Evolutionary conservation across 1,140 invertebrate species (phyloP), one percentile per base, ranked within the genome.

Genomic region (Drosophila guanche): DNA sequence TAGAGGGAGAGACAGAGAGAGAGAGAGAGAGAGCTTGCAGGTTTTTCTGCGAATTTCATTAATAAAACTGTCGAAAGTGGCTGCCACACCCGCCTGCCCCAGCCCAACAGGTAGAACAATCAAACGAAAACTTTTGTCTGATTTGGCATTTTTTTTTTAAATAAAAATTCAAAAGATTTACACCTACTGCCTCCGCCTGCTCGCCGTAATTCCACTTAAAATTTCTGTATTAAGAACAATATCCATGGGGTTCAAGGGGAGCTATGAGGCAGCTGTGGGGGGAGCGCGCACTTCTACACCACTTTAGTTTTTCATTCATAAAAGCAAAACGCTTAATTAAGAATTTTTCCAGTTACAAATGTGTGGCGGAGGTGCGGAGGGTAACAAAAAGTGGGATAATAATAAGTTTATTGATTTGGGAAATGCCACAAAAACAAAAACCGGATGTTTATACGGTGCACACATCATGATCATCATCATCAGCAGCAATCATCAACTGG

Each of bases 131-230:
- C 67, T 74, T 79, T 80, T 68, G 69, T 79, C 78, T 68, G 48
- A 72, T 61, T 75, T 71, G 54, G 58, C 40, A 23, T 71, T 81
- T 76, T 88, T 86, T 78, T 86, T 86, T 86, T 86, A 56, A 81
- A 86, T 88, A 88, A 86, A 86, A 86, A 86, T 83, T 88, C 83
- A 76, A 86, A 86, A 88, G 83, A 88, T 86, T 86, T 86, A 85
- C 77, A 85, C 59, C 46, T 48, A 63, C 48, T 41, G 16, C 16
- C 62, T 27, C 16, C 33, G 50, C 16, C 80, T 20, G 16, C 16
- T 20, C 16, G 16, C 74, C 77, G 81, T 85, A 85, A 74, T 85
- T 86, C 83, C 78, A 88, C 83, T 86, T 86, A 86, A 86, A 83
- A 60, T 83, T 83, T 59, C 66, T 88, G 69, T 79, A 81, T 81